These are phyloP conservation scores for Tyto alba DNA, from an alignment of 2,113 vertebrate genomes.

Conservation along the genomic window DNA sequence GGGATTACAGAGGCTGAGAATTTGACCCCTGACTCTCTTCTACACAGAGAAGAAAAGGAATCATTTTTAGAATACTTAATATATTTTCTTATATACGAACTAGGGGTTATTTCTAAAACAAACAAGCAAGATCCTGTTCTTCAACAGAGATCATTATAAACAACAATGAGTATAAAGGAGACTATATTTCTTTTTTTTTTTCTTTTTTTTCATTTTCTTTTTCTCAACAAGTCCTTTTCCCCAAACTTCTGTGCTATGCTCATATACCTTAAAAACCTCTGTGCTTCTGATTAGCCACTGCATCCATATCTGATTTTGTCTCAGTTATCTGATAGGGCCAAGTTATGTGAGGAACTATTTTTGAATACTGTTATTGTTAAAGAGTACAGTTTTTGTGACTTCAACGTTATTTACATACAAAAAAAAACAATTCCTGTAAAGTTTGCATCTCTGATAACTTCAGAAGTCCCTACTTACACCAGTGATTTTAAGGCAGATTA, in stretches of 20 bases:
- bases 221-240: background rate
- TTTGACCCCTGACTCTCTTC: constrained; percentile 35
- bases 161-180: background rate
- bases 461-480: background rate
- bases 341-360: background rate
- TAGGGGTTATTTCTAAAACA: constrained; percentile 36
- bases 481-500: background rate
- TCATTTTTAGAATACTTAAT: constrained; percentile 40
- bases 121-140: background rate
- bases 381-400: background rate
- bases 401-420: background rate
- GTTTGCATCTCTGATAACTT: background rate
- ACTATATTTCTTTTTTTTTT: background rate
- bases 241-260: background rate
- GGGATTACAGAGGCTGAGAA: constrained; percentile 21
- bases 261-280: background rate
- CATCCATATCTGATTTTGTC: background rate
- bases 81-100: constrained; percentile 22
- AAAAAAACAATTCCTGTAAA: background rate
- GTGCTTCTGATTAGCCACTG: background rate
- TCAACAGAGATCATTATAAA: background rate
- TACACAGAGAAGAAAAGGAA: constrained; percentile 3
- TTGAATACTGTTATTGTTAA: background rate
- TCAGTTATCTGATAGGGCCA: background rate
- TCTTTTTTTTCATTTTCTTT: background rate